These are phyloP conservation scores for Notothenia rossii DNA, from an alignment of 2,113 vertebrate genomes.

Conservation along the genomic window DNA sequence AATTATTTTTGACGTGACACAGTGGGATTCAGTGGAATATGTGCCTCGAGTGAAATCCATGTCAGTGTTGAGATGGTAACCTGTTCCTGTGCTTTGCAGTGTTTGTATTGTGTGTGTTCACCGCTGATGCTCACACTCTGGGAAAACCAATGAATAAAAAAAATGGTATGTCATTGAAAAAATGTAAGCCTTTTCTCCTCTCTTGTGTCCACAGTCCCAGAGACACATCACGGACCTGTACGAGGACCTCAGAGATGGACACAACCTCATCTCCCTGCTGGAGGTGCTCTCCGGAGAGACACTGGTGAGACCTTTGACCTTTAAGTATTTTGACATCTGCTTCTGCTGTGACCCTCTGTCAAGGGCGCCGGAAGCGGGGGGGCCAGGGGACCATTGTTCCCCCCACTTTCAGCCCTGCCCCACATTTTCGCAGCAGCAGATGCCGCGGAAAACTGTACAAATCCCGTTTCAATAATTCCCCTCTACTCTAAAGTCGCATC, in stretches of 20 bases:
- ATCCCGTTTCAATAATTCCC: too few species aligned
- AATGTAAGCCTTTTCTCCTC: not conserved
- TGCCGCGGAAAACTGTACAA: too few species aligned
- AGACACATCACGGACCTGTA: constrained; percentile 95
- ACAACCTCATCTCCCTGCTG: constrained; percentile 97
- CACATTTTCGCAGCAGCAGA: too few species aligned
- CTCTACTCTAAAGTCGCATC: too few species aligned
- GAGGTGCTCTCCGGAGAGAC: constrained; percentile 96
- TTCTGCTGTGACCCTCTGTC: constrained; percentile 25
- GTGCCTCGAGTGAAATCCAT: not conserved
- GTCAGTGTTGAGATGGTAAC: not conserved
- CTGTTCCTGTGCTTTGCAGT: too few species aligned
- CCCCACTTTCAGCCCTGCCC: too few species aligned
- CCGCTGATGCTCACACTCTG: not conserved
- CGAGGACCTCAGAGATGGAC: constrained; percentile 96
- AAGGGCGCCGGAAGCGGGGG: too few species aligned
- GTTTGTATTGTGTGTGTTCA: not conserved
- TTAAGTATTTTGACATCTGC: not conserved
- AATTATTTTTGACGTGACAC: not conserved
- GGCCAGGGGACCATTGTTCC: too few species aligned
- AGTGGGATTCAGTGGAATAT: not conserved
- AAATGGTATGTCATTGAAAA: not conserved
- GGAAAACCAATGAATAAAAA: not conserved
- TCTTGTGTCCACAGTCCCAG: constrained; percentile 83
- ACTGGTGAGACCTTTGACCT: constrained; percentile 84